Conservation (phyloP, 2,888 invertebrate genomes). For the Copidosoma aretas region DNA sequence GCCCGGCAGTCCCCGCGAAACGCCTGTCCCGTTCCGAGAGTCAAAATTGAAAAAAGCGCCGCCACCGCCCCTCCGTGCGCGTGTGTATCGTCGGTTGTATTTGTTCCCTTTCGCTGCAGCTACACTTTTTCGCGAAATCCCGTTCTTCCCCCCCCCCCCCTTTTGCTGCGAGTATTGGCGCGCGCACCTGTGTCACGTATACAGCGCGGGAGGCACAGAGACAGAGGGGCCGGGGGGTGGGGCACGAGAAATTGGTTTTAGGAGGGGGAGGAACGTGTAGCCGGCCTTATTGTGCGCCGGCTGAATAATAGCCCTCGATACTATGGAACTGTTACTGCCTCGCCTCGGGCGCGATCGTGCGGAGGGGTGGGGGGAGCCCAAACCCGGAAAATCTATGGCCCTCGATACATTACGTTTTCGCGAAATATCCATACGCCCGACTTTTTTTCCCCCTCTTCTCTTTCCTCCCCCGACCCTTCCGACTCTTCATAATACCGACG, state of each 20-base stretch:
- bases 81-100: not conserved
- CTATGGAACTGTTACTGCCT: conserved; percentile 3
- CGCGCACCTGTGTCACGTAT: conserved; percentile 23
- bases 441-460: not conserved
- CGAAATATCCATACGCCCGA: conserved; percentile 35
- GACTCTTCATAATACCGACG: conserved; percentile 29
- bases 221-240: not conserved
- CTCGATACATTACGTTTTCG: conserved; percentile 39
- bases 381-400: conserved; percentile 33
- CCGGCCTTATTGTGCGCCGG: conserved; percentile 39
- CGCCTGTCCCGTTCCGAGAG: not conserved
- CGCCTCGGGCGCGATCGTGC: not conserved
- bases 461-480: conserved; percentile 9
- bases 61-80: not conserved
- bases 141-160: not conserved
- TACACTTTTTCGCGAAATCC: too few relatives aligned
- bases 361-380: not conserved
- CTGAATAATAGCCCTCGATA: conserved; percentile 43
- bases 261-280: conserved; percentile 30
- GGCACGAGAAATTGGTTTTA: conserved; percentile 41
- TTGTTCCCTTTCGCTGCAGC: too few relatives aligned
- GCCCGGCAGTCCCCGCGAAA: not conserved
- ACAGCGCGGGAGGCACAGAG: not conserved
- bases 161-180: conserved; percentile 23
- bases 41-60: conserved; percentile 26